These are phyloP conservation scores for Corydoras sp. DNA, from an alignment of 2,113 vertebrate species.

Conservation along the genomic window DNA sequence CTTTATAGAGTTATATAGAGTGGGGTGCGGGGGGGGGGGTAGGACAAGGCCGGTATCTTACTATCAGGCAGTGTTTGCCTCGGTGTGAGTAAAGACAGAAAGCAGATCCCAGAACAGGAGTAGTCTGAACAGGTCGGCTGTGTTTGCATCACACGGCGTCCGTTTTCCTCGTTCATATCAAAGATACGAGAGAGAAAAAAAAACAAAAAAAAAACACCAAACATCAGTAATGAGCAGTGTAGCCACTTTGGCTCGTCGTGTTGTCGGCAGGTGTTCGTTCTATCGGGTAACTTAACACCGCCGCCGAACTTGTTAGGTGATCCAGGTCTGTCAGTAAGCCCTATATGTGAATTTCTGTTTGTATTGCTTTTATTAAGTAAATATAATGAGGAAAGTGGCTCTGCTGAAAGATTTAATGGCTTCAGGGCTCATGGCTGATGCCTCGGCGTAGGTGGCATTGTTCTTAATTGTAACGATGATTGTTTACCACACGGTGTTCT, in stretches of 20 bases:
- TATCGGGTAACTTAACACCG: too few relatives aligned
- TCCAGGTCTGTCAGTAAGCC: slow-evolving; percentile 6
- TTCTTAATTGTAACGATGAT: slow-evolving; percentile 64
- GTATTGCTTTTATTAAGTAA: slow-evolving; percentile 30
- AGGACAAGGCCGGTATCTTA: slow-evolving; percentile 34
- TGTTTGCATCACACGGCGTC: too few relatives aligned
- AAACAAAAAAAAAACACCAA: too few relatives aligned
- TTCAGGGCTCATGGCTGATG: slow-evolving; percentile 35
- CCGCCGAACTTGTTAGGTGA: too few relatives aligned
- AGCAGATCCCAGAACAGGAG: too few relatives aligned
- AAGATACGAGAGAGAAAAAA: too few relatives aligned
- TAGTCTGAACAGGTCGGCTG: too few relatives aligned
- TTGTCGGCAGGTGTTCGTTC: too few relatives aligned
- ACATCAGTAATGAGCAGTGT: too few relatives aligned
- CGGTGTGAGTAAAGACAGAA: too few relatives aligned
- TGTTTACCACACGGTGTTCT: slow-evolving; percentile 64
- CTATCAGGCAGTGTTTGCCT: not conserved
- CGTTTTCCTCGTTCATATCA: too few relatives aligned
- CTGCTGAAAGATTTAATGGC: slow-evolving; percentile 24
- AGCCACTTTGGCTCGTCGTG: too few relatives aligned
- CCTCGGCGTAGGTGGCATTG: slow-evolving; percentile 47
- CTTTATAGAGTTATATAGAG: not conserved
- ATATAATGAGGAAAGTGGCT: slow-evolving; percentile 32
- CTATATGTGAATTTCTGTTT: not conserved
- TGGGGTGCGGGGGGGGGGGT: not conserved